phyloP scores from a whole-genome alignment of 2,888 invertebrate species.

The Epistrophella euchroma region DNA sequence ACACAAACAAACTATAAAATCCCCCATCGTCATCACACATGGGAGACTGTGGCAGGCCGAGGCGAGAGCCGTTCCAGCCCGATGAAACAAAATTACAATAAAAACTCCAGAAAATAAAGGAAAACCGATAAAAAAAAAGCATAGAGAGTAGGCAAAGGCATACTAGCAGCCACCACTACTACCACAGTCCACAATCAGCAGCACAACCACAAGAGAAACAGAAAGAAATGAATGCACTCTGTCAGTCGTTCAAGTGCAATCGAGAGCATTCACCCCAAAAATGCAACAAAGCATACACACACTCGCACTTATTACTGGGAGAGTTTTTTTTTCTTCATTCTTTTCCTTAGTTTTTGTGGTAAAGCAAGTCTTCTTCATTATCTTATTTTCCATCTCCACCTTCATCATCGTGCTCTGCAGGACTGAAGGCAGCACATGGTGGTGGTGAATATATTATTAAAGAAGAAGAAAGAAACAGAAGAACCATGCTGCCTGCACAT shows the following conservation, averaged over 20 bases:
- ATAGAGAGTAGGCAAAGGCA: neutral
- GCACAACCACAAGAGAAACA: constrained; percentile 38
- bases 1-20: constrained; percentile 73
- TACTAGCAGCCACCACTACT: neutral
- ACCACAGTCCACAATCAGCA: constrained; percentile 17
- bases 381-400: constrained; percentile 50
- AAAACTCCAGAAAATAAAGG: constrained; percentile 24
- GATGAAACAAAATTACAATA: constrained; percentile 44
- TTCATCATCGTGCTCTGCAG: constrained; percentile 10
- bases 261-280: constrained; percentile 80
- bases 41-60: constrained; percentile 31
- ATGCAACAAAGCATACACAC: constrained; percentile 44
- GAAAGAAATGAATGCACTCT: constrained; percentile 75
- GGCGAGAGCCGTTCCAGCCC: constrained; percentile 58
- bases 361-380: constrained; percentile 56
- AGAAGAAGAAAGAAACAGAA: constrained; percentile 7
- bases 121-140: neutral
- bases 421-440: constrained; percentile 50
- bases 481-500: constrained; percentile 51
- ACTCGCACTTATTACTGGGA: constrained; percentile 11
- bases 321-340: constrained; percentile 1
- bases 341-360: constrained; percentile 17
- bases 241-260: constrained; percentile 82
- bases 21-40: constrained; percentile 50
- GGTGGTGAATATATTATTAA: constrained; percentile 3